Conservation (phyloP, 2,113 vertebrate genomes). For the Lasiurus cinereus region DNA sequence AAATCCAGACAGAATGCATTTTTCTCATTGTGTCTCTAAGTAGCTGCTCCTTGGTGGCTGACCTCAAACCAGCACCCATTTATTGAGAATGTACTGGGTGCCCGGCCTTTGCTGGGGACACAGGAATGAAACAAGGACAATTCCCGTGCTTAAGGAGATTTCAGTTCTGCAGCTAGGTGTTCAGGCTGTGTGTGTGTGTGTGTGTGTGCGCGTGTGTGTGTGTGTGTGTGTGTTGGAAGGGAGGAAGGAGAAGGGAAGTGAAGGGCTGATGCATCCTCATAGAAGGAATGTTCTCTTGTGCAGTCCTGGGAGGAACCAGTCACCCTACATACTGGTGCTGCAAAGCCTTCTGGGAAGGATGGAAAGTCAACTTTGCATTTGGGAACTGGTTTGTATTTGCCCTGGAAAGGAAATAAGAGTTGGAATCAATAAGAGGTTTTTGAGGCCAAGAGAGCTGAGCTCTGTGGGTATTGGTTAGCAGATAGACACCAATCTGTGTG, state of each 20-base stretch:
- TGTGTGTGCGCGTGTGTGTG: not conserved
- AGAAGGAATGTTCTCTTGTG: not conserved
- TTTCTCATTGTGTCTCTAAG: not conserved
- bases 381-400: not conserved
- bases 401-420: not conserved
- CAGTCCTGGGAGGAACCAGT: not conserved
- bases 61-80: not conserved
- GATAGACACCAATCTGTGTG: not conserved
- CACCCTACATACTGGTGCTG: not conserved
- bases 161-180: not conserved
- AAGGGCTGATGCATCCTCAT: too few relatives aligned
- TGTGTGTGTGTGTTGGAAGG: not conserved
- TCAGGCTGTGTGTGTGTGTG: not conserved
- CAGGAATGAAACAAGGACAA: not conserved
- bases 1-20: conserved; percentile 12
- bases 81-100: not conserved
- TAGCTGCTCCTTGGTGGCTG: not conserved
- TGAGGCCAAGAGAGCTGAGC: not conserved
- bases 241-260: not conserved
- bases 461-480: not conserved
- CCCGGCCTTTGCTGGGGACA: not conserved
- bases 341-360: too few relatives aligned
- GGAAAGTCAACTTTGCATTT: not conserved
- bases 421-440: not conserved
- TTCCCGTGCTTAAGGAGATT: not conserved